Evolutionary conservation across 2,797 vertebrate species (phyloP), one percentile per base, ranked within the genome.

Genomic region (Microctenopoma steveboyesi): DNA sequence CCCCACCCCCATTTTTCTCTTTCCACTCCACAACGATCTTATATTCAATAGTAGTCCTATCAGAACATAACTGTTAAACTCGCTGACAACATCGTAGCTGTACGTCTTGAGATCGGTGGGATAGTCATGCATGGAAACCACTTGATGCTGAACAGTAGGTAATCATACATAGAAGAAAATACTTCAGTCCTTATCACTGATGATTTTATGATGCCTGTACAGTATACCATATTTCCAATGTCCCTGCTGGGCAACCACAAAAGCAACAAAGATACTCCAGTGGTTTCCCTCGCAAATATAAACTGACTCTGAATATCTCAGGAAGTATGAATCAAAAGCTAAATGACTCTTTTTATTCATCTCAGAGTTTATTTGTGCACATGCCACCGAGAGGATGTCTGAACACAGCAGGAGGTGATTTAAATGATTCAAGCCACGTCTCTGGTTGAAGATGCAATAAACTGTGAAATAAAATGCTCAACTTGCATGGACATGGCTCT

Each of bases 41-140:
- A 35, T 37, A 43, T 50, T 62, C 4, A 64, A 72, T 78, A 55
- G 35, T 43, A 65, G n/a, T 28, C 50, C 35, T 69, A 12, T 64
- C 47, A 59, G 52, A 70, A 52, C 39, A 40, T 18, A 54, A 47
- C 25, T 60, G 28, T 57, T 11, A 55, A 50, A 59, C 37, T n/a
- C 39, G 16, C 53, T 50, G 53, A 54, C 42, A 46, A 15, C 8
- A 42, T 39, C 35, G 28, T n/a, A 46, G 50, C 60, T 18, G 2
- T n/a, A 49, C 60, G 54, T 58, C 28, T 46, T 18, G 28, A 15
- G 16, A 25, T 16, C 7, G 37, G 18, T 8, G 22, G 76, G 30
- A 3, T 48, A 0, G 18, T 18, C 18, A 18, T 50, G 54, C 30
- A 52, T 45, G 30, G 22, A 47, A 37, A 45, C 51, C 58, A 51